Evolutionary conservation across 1,140 invertebrate species (phyloP), one percentile per base, ranked within the genome.

Genomic region (Megalopta genalis): DNA sequence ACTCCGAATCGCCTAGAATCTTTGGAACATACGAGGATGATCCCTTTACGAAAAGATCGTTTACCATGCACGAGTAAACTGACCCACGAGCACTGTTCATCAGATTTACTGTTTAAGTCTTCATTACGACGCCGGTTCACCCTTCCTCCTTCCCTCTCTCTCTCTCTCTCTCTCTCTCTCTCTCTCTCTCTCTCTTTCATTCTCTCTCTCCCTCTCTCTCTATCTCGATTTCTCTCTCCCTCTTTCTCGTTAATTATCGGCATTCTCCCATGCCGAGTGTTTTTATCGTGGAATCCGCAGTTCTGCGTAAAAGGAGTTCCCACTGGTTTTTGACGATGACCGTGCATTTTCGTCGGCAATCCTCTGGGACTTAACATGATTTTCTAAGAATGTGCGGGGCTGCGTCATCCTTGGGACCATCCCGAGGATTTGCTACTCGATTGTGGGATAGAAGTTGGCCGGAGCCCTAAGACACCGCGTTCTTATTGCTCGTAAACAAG

Each of bases 21-120:
- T 66, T 66, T 16, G n/a, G 21, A 66, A 66, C 39, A 49, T 46
- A 66, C 39, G 64, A 66, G 39, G 64, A n/a, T n/a, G 14, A 6
- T 10, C 39, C 54, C 4, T 4, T 32, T 32, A 32, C 4, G 32
- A 32, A 32, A 32, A 32, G 32, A 25, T 8, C 21, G 37, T 66
- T 66, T 66, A 46, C 64, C 64, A 66, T 49, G 64, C 39, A 46
- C n/a, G n/a, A 46, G 64, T 10, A n/a, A n/a, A 46, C 63, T 42
- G 63, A 37, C 21, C 23, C n/a, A 49, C 23, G 23, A 10, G 1
- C 7, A n/a, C 25, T 39, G 59, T 72, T n/a, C 21, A 14, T 62
- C 39, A 5, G 6, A 18, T 9, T 62, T 27, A 49, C 46, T 25
- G 39, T 46, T 66, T 10, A 25, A 57, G 42, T 12, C n/a, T 39